Evolutionary conservation across 2,888 invertebrate genomes (phyloP).

Genomic region (Tenthredo scrophulariae): DNA sequence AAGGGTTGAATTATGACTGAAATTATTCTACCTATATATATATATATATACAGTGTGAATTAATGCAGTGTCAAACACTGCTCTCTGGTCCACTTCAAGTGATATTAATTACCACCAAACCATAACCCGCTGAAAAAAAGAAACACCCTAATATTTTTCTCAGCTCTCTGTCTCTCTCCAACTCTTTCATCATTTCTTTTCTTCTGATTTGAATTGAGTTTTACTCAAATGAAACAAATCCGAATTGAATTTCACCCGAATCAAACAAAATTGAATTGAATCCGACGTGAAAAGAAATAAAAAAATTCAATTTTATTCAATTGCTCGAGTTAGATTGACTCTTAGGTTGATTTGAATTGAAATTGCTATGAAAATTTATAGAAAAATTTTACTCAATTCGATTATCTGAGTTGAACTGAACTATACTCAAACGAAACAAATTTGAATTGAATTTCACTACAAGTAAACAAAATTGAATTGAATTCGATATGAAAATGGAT

Average conservation of each 20-base stretch:
- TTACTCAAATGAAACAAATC: not conserved
- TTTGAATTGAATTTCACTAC: no score
- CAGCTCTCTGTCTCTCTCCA: not conserved
- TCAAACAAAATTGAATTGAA: not conserved
- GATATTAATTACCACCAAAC: slow-evolving; percentile 70
- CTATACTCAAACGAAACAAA: no score
- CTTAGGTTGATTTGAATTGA: not conserved
- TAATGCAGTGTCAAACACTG: slow-evolving; percentile 64
- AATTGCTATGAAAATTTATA: not conserved
- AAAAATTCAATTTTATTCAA: not conserved
- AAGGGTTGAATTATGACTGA: slow-evolving; percentile 77
- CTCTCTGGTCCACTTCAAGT: slow-evolving; percentile 63
- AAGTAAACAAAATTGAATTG: no score
- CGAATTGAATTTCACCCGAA: no score
- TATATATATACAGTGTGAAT: slow-evolving; percentile 64
- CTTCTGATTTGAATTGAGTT: not conserved
- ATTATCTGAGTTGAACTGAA: no score
- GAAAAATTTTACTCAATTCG: not conserved
- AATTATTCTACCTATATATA: slow-evolving; percentile 72
- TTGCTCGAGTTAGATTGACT: no score
- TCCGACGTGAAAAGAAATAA: not conserved
- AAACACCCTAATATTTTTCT: not conserved
- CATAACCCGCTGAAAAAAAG: not conserved
- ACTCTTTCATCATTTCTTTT: not conserved
- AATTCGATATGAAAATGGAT: no score